Percentiles rank a stretch among this genome's conserved stretches.
phyloP scores from a whole-genome alignment of 2,888 invertebrate genomes.

The Drosophila kokeensis region DNA sequence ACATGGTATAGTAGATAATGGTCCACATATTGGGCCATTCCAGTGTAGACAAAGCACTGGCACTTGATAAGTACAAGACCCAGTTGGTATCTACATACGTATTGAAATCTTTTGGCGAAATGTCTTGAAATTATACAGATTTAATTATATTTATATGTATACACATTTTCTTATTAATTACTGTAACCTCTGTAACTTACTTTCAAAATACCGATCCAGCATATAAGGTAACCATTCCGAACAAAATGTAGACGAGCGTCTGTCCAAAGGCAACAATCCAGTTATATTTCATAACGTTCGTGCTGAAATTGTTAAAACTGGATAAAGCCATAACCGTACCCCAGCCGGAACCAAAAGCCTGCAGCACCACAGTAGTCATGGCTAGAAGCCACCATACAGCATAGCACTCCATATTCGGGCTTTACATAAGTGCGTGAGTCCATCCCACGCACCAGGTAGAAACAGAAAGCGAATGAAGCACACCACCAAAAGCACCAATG shows the following conservation, averaged over 20 bases:
- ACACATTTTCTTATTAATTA: not conserved
- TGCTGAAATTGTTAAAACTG: conserved; percentile 91
- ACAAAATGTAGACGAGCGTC: conserved; percentile 82
- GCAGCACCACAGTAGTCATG: conserved; percentile 85
- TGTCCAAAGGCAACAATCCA: conserved; percentile 77
- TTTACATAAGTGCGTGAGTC: conserved; percentile 45
- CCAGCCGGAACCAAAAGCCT: conserved; percentile 94
- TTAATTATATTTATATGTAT: not conserved
- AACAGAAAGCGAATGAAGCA: conserved; percentile 73
- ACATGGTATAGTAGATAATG: conserved; percentile 90
- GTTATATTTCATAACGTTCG: conserved; percentile 87
- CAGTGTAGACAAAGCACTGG: conserved; percentile 67
- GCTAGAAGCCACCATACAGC: conserved; percentile 5
- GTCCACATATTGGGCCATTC: conserved; percentile 90
- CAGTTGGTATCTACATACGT: conserved; percentile 60
- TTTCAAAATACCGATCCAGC: conserved; percentile 88
- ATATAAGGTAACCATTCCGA: conserved; percentile 89
- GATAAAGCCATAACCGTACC: conserved; percentile 93
- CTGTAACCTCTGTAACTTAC: conserved; percentile 35
- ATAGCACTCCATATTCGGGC: conserved; percentile 22
- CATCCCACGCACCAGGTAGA: conserved; percentile 67
- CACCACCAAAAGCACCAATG: conserved; percentile 60
- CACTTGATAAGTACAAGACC: conserved; percentile 71
- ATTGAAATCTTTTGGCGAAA: conserved; percentile 6
- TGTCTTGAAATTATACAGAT: conserved; percentile 20